Percentiles rank a stretch among this genome's conserved stretches.
Conservation (phyloP, 2,888 invertebrate species). For the Eristalis tenax region DNA sequence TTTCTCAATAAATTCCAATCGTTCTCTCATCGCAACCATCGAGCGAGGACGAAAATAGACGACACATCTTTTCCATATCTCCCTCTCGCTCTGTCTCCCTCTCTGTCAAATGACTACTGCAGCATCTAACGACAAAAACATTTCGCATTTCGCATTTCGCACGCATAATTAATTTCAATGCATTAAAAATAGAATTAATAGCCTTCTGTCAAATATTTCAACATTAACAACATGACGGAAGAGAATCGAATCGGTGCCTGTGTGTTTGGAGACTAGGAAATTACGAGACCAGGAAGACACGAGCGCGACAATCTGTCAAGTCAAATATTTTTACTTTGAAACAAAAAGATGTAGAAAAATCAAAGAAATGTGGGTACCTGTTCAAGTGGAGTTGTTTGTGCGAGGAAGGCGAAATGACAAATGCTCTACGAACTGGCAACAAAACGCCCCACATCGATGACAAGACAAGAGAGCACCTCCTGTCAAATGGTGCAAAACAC, state of each 20-base stretch:
- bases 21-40: neutral
- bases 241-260: conserved; percentile 18
- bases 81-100: too few relatives aligned
- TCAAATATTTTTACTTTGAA: conserved; percentile 23
- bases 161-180: conserved; percentile 56
- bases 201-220: conserved; percentile 65
- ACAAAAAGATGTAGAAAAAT: neutral
- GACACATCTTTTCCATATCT: neutral
- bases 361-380: neutral
- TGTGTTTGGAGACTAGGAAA: conserved; percentile 10
- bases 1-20: conserved; percentile 1
- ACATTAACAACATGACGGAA: conserved; percentile 71
- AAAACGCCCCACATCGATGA: too few relatives aligned
- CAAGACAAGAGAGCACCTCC: too few relatives aligned
- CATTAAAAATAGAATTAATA: conserved; percentile 69
- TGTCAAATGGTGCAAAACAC: too few relatives aligned
- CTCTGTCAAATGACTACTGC: conserved; percentile 16
- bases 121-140: conserved; percentile 15
- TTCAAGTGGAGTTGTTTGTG: neutral
- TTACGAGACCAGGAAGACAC: conserved; percentile 64
- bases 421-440: too few relatives aligned
- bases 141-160: conserved; percentile 31
- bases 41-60: neutral
- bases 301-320: conserved; percentile 52
- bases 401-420: too few relatives aligned